Evolutionary conservation across 2,888 invertebrate species (phyloP).

Genomic region (Synergus gifuensis): DNA sequence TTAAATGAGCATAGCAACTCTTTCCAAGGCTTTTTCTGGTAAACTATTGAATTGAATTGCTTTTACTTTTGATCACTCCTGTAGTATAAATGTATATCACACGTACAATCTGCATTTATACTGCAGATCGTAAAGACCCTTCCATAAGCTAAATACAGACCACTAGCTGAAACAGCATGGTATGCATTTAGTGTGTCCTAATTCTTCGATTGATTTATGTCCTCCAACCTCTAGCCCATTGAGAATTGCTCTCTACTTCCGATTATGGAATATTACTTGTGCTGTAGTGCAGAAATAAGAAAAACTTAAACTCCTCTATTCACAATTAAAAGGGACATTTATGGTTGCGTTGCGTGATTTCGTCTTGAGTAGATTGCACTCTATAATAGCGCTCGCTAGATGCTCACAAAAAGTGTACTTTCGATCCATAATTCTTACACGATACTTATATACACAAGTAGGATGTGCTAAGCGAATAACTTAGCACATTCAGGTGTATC

Average conservation of each 20-base stretch:
- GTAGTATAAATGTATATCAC: background rate
- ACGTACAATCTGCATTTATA: conserved; percentile 9
- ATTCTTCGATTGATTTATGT: conserved; percentile 32
- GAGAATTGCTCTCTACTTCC: conserved; percentile 10
- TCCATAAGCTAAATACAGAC: background rate
- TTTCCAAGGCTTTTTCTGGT: background rate
- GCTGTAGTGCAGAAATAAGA: background rate
- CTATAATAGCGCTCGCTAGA: background rate
- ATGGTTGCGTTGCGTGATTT: conserved; percentile 38
- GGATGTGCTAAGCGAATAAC: conserved; percentile 16
- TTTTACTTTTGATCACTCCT: background rate
- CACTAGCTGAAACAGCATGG: conserved; percentile 4
- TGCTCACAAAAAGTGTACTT: conserved; percentile 30
- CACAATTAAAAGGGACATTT: conserved; percentile 20
- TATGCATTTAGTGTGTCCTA: conserved; percentile 18
- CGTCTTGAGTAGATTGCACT: conserved; percentile 1
- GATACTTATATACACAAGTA: background rate
- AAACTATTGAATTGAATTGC: background rate
- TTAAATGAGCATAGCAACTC: background rate
- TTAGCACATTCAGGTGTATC: background rate
- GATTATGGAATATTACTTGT: conserved; percentile 13
- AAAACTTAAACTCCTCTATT: background rate
- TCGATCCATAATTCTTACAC: conserved; percentile 35
- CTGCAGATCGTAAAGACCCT: conserved; percentile 12
- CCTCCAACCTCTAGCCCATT: background rate